A percentile compares a stretch with the other conserved stretches of the same genome.
These are phyloP conservation scores for Spinibarbus caldwelli DNA, from an alignment of 2,797 vertebrate genomes.

Conservation along the genomic window DNA sequence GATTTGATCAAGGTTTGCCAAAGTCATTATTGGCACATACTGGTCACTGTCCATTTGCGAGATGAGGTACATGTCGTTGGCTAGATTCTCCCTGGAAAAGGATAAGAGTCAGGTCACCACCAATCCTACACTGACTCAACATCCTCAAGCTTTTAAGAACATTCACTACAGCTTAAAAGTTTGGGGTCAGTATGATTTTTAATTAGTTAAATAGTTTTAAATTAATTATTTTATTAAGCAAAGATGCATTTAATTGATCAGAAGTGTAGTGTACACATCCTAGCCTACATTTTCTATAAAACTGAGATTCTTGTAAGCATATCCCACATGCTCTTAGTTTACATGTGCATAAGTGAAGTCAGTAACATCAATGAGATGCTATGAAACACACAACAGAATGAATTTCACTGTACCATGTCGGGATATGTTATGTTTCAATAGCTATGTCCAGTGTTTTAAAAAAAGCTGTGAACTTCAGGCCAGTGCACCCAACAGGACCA, in stretches of 20 bases:
- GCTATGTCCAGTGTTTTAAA: too few species aligned
- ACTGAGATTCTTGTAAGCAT: background rate
- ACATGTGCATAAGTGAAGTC: too few species aligned
- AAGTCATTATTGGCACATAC: conserved; percentile 91
- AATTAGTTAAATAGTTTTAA: background rate
- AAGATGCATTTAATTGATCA: background rate
- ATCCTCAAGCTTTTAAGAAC: background rate
- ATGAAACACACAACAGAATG: too few species aligned
- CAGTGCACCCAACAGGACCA: background rate
- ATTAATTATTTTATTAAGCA: background rate
- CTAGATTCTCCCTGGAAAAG: conserved; percentile 86
- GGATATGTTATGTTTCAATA: background rate
- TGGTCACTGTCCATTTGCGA: conserved; percentile 99
- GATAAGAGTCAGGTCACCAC: conserved; percentile 60
- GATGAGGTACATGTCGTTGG: conserved; percentile 94
- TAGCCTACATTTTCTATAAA: background rate
- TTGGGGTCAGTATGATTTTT: background rate
- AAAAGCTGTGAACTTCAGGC: background rate
- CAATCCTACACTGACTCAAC: background rate
- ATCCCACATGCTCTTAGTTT: background rate
- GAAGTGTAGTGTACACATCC: background rate
- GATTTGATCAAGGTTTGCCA: conserved; percentile 94
- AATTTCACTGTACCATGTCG: background rate
- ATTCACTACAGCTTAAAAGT: background rate
- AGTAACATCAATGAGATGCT: too few species aligned